Evolutionary conservation across 23 tunicate species (phyloP).

Genomic region (Oikopleura dioica): DNA sequence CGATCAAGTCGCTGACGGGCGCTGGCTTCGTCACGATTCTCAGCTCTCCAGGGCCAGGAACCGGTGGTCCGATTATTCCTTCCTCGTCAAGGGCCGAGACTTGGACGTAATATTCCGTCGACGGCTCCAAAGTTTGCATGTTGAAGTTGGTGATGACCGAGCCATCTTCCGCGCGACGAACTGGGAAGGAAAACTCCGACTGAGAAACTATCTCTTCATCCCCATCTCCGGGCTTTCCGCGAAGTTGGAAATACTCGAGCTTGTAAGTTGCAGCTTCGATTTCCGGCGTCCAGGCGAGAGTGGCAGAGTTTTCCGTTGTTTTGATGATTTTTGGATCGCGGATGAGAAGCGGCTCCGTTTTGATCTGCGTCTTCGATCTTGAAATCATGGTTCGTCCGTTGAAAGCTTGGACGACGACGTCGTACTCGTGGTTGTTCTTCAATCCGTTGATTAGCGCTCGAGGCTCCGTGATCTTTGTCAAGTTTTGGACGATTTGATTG

Average conservation of each 20-base stretch:
- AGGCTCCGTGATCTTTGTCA: not conserved
- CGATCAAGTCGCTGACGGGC: not conserved
- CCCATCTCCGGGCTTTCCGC: no score
- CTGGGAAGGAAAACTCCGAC: not conserved
- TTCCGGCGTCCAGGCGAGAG: slow-evolving; percentile 6
- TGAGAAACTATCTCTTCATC: no score
- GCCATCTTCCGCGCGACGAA: no score
- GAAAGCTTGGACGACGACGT: not conserved
- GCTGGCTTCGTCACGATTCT: not conserved
- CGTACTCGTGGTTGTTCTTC: not conserved
- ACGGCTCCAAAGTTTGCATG: not conserved
- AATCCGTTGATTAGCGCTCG: not conserved
- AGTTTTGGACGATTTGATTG: no score
- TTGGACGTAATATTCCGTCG: not conserved
- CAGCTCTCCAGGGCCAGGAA: not conserved
- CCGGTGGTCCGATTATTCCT: not conserved
- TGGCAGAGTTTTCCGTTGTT: not conserved
- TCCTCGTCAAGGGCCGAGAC: not conserved
- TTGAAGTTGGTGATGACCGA: not conserved
- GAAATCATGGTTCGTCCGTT: not conserved
- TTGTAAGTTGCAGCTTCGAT: not conserved
- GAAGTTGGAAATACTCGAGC: no score
- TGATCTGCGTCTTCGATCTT: not conserved
- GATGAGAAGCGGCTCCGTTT: not conserved
- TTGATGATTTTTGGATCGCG: not conserved